Evolutionary conservation across 64 coral and sea anemone genomes (phyloP).

Genomic region (Exaiptasia diaphana): DNA sequence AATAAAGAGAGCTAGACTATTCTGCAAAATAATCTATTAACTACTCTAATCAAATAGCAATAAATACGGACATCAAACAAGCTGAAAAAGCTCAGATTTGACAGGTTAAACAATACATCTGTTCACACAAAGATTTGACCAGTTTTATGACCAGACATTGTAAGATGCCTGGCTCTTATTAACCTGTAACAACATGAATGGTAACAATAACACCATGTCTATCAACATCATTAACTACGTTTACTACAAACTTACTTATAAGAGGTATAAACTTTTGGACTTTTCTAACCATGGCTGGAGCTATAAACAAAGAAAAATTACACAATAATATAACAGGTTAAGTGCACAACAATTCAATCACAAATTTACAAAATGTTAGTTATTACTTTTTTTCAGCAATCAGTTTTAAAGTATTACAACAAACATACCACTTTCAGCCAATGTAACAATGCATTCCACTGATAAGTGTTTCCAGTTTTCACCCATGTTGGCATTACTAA

Average conservation of each 20-base stretch:
- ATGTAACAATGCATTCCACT: slow-evolving; percentile 67
- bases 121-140: too few relatives aligned
- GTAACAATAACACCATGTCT: too few relatives aligned
- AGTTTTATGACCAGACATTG: too few relatives aligned
- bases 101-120: too few relatives aligned
- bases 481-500: slow-evolving; percentile 32
- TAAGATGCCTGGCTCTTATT: too few relatives aligned
- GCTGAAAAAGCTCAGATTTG: too few relatives aligned
- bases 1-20: not conserved
- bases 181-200: too few relatives aligned
- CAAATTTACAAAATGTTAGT: too few relatives aligned
- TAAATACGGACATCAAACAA: too few relatives aligned
- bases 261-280: slow-evolving; percentile 66
- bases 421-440: slow-evolving; percentile 58
- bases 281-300: slow-evolving; percentile 79
- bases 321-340: not conserved
- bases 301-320: slow-evolving; percentile 11
- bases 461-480: slow-evolving; percentile 62
- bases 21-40: not conserved
- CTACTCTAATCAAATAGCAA: not conserved
- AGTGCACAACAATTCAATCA: too few relatives aligned
- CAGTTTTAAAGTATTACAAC: not conserved
- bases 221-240: too few relatives aligned
- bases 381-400: too few relatives aligned
- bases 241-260: slow-evolving; percentile 60